Evolutionary conservation across 1,140 invertebrate genomes (phyloP), one percentile per base, ranked within the genome.

Genomic region (Chionoecetes opilio): DNA sequence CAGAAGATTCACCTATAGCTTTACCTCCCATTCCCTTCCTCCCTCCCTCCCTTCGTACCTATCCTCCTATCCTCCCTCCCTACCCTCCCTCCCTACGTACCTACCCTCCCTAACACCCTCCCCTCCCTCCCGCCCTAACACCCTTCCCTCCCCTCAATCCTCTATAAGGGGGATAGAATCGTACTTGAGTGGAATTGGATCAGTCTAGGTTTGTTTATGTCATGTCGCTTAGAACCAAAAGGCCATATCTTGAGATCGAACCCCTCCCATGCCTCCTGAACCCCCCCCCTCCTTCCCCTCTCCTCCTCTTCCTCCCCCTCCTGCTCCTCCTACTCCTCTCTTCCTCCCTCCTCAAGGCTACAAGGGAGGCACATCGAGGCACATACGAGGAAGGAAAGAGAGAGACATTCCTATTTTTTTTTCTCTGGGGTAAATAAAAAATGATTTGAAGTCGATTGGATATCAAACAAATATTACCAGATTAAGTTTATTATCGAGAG

Each of bases 1-100:
- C 37, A 94, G 93, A 94, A 63, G 35, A 90, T 29, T 31, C 35
- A 38, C 88, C 37, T n/a, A n/a, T n/a, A n/a, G n/a, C n/a, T n/a
- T 87, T 87, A 37, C 37, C 14, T 87, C 6, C 11, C 34, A 9
- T 29, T 14, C 85, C n/a, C 35, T 3, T 32, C 91, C 82, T 82
- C 31, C 38, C 46, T n/a, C 37, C 31, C 46, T 9, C 9, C 0
- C 90, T 14, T 46, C 90, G 0, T 11, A 29, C 46, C 41, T n/a
- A 17, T 21, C 35, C 75, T 31, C 29, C 29, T 29, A 11, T 3
- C 63, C 46, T 32, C 29, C 34, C 29, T 35, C 37, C 46, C 34
- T 31, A 3, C 26, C 53, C 32, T 75, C 91, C 91, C 37, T 46
- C 88, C 26, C 35, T 46, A 37, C 88, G 8, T 38, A 26, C 88